A percentile compares a stretch with the other conserved stretches of the same genome.
phyloP scores from a whole-genome alignment of 1,140 invertebrate genomes.

The Bombus pascuorum region DNA sequence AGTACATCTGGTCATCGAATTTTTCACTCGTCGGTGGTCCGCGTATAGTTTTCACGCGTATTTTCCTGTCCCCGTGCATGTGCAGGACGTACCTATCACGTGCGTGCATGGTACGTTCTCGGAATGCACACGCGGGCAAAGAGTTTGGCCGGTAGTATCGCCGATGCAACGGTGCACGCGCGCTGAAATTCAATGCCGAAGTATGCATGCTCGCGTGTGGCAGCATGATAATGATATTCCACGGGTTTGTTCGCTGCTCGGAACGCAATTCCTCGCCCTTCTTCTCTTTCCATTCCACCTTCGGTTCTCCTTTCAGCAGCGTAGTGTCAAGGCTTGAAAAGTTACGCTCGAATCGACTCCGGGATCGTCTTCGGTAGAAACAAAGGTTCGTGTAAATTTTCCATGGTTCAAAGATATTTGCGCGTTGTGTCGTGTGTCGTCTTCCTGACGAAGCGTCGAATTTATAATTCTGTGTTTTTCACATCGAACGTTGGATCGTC shows the following conservation, averaged over 20 bases:
- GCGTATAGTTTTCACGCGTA: not conserved
- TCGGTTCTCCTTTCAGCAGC: not conserved
- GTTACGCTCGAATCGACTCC: not conserved
- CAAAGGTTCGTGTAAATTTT: slow-evolving; percentile 5
- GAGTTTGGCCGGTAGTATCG: slow-evolving; percentile 44
- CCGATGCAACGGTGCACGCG: slow-evolving; percentile 38
- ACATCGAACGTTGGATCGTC: no score
- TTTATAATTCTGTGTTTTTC: not conserved
- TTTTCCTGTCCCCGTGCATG: not conserved
- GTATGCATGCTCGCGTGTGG: slow-evolving; percentile 46
- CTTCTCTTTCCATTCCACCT: not conserved
- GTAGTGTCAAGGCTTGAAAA: not conserved
- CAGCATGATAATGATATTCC: slow-evolving; percentile 60
- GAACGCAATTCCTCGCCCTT: not conserved
- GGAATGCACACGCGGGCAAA: slow-evolving; percentile 43
- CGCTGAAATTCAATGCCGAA: slow-evolving; percentile 62
- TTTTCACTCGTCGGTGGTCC: not conserved
- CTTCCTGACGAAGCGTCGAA: not conserved
- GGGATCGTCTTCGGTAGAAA: slow-evolving; percentile 9
- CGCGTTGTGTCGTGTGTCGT: not conserved
- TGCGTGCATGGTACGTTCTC: slow-evolving; percentile 51
- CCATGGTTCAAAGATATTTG: not conserved
- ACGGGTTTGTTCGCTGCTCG: slow-evolving; percentile 41
- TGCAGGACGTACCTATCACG: slow-evolving; percentile 32
- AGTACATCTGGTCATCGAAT: not conserved